Percentiles rank a stretch among this genome's conserved stretches.
phyloP scores from a whole-genome alignment of 2,888 invertebrate genomes.

The Nemoura dubitans region DNA sequence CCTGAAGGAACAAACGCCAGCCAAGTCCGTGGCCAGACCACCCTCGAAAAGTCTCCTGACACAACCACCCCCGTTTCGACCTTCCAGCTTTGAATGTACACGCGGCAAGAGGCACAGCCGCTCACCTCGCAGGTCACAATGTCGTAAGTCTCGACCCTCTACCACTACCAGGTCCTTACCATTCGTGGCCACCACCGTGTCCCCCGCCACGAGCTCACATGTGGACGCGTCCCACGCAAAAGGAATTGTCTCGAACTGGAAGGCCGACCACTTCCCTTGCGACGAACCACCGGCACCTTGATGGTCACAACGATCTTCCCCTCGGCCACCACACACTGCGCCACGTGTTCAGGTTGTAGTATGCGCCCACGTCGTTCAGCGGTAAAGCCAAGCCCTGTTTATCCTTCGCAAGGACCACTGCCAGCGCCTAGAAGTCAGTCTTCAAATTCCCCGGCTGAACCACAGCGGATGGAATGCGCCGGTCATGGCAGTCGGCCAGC shows the following conservation, averaged over 20 bases:
- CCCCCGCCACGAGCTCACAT: not conserved
- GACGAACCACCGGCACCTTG: not conserved
- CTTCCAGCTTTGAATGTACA: not conserved
- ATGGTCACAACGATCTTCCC: not conserved
- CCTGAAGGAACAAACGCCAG: not conserved
- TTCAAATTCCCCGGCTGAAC: not conserved
- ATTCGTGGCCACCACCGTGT: not conserved
- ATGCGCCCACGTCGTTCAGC: too few species aligned
- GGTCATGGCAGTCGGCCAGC: not conserved
- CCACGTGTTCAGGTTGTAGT: not conserved
- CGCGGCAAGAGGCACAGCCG: not conserved
- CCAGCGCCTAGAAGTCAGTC: too few species aligned
- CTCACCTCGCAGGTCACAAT: not conserved
- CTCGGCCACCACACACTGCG: not conserved
- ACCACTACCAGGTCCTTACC: not conserved
- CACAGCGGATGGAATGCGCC: not conserved
- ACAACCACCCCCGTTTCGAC: not conserved
- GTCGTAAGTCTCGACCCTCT: not conserved
- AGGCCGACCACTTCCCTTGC: not conserved
- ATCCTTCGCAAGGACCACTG: too few species aligned
- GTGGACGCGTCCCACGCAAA: conserved; percentile 2
- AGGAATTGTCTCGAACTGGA: not conserved
- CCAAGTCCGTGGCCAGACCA: not conserved
- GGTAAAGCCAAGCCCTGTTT: too few species aligned
- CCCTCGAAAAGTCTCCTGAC: not conserved